Percentiles rank a stretch among this genome's conserved stretches.
Conservation (phyloP, 2,888 invertebrate genomes). For the Gasteruption jaculator region DNA sequence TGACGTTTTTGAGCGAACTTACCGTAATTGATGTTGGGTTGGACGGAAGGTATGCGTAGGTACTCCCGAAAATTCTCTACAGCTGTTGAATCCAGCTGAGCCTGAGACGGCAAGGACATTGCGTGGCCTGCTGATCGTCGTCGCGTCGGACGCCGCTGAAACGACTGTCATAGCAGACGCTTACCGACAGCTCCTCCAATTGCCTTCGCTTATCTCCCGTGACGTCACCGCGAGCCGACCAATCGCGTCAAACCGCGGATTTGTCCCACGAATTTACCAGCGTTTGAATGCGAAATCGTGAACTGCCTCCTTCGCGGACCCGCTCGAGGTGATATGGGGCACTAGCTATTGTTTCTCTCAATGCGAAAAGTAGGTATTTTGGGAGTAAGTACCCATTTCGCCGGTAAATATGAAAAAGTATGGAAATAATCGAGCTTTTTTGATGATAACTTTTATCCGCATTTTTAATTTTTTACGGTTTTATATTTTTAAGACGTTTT, state of each 20-base stretch:
- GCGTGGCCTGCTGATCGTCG: constrained; percentile 24
- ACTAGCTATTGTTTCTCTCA: too few species aligned
- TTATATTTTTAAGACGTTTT: too few species aligned
- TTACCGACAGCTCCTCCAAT: constrained; percentile 30
- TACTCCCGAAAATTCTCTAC: constrained; percentile 81
- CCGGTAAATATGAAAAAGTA: too few species aligned
- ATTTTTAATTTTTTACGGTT: too few species aligned
- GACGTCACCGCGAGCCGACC: constrained; percentile 23
- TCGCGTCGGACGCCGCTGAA: constrained; percentile 26
- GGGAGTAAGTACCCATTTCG: too few species aligned
- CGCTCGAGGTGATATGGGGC: too few species aligned
- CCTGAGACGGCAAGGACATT: constrained; percentile 29
- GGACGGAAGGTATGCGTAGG: constrained; percentile 80
- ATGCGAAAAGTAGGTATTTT: too few species aligned
- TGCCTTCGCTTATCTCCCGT: constrained; percentile 24
- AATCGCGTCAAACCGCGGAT: constrained; percentile 23
- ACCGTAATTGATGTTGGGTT: constrained; percentile 85
- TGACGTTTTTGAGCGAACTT: constrained; percentile 41
- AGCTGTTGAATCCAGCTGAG: constrained; percentile 54
- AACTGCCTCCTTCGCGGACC: too few species aligned
- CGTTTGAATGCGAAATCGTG: too few species aligned
- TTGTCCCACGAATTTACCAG: too few species aligned
- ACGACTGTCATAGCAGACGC: constrained; percentile 37
- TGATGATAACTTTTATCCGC: too few species aligned
- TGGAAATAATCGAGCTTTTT: too few species aligned